phyloP scores from a whole-genome alignment of 2,113 vertebrate genomes.

The Merops nubicus region DNA sequence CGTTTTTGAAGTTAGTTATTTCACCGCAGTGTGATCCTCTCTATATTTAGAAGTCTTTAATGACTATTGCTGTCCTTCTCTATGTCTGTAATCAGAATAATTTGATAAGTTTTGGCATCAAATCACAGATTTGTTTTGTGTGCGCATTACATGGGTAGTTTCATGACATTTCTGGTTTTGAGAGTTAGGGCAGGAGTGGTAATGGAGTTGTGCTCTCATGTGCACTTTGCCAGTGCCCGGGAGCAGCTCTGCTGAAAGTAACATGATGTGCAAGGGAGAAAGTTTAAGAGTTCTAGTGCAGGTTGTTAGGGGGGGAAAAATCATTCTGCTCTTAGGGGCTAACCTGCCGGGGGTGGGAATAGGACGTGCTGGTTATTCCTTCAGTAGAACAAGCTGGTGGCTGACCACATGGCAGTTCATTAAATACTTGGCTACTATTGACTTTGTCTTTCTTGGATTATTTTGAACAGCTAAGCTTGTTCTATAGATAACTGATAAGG shows the following conservation, averaged over 20 bases:
- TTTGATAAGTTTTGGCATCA: neutral
- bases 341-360: neutral
- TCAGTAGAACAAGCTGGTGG: neutral
- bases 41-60: neutral
- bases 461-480: neutral
- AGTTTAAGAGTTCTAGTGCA: neutral
- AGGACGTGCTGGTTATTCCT: neutral
- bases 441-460: neutral
- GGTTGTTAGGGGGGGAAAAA: neutral
- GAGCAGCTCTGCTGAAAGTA: neutral
- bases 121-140: neutral
- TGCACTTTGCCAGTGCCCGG: neutral
- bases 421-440: neutral
- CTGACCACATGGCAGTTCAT: neutral
- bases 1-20: neutral
- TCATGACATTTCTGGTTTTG: neutral
- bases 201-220: neutral
- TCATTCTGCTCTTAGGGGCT: neutral
- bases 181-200: rapidly evolving
- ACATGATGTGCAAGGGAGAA: neutral
- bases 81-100: neutral
- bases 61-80: neutral
- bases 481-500: neutral
- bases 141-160: neutral
- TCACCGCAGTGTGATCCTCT: neutral